Evolutionary conservation across 2,888 invertebrate genomes (phyloP), one percentile per base, ranked within the genome.

Genomic region (Dryobota labecula): DNA sequence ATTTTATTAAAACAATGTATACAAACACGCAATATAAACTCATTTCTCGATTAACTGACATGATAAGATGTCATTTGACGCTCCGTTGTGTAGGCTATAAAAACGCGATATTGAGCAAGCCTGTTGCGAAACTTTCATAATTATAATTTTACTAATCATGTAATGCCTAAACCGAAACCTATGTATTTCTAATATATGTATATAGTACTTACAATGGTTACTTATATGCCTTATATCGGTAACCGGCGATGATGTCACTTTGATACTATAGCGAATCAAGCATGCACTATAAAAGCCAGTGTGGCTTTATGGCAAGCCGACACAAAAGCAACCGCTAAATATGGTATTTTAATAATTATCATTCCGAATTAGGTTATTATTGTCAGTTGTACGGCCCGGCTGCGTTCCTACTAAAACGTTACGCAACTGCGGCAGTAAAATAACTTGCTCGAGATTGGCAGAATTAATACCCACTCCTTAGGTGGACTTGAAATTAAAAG

Each of bases 271-370:
- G 78, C 84, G 80, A 88, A 87, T 87, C 82, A 80, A 84, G 81
- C 80, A 84, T 84, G 85, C 80, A 86, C 84, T 80, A 85, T 81
- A 86, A 86, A 87, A 88, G 78, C 77, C 76, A 79, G 83, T 82
- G 83, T 83, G 86, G 86, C 83, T 85, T 83, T 89, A 86, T n/a
- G n/a, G n/a, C n/a, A 84, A 84, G 83, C 83, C 69, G 76, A 77
- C 86, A 84, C 85, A 86, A 84, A 78, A 87, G 82, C 84, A 78
- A 87, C 86, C 84, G 80, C 88, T 87, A 87, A 88, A 87, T 87
- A 87, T 82, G 86, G 87, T 76, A 86, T 87, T 90, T 88, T 86
- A 87, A 89, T 91, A 91, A 90, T 91, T 91, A 89, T 85, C 86
- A 84, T 84, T 79, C 85, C 82, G 78, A 85, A 83, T 89, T 83